These are phyloP conservation scores for Tanypteryx hageni DNA, from an alignment of 2,888 invertebrate species.

Conservation along the genomic window DNA sequence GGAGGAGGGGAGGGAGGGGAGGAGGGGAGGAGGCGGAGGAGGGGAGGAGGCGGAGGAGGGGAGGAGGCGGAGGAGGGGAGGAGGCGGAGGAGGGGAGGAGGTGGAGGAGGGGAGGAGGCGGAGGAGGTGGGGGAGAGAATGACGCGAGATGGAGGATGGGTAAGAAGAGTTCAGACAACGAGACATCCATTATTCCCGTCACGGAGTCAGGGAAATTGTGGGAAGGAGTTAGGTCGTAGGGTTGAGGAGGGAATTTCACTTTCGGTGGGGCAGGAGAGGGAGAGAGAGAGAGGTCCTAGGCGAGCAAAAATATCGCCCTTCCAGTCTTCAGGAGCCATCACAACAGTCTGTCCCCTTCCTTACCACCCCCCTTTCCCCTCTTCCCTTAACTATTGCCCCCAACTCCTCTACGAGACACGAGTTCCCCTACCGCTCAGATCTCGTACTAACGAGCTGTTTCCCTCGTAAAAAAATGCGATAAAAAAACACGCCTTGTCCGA, in stretches of 20 bases:
- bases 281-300: neutral
- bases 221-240: neutral
- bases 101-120: neutral
- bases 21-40: neutral
- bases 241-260: neutral
- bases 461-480: constrained; percentile 18
- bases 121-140: neutral
- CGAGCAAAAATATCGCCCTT: constrained; percentile 3
- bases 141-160: neutral
- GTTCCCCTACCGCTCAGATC: constrained; percentile 13
- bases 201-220: neutral
- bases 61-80: neutral
- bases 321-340: constrained; percentile 29
- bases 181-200: constrained; percentile 20
- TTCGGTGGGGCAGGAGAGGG: neutral
- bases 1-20: neutral
- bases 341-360: neutral
- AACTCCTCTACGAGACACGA: neutral
- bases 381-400: neutral
- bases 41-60: neutral
- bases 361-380: neutral
- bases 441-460: constrained; percentile 32
- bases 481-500: neutral
- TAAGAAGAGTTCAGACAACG: neutral
- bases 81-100: neutral